Conservation (phyloP, 2,797 vertebrate species). For the Rhodeus uyekii region DNA sequence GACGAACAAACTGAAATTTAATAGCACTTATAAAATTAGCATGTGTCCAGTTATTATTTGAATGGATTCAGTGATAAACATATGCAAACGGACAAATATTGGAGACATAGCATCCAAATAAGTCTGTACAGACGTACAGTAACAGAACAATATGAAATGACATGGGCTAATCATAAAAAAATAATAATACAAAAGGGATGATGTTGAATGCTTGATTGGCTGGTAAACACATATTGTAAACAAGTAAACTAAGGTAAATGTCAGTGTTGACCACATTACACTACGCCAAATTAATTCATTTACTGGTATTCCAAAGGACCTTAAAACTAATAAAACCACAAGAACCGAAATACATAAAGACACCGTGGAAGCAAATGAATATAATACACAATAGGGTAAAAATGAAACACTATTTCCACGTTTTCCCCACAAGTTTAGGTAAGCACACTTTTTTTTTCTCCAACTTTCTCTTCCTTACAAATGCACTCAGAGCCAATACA, state of each 20-base stretch:
- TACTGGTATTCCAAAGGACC: background rate
- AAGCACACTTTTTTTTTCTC: background rate
- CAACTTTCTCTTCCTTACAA: background rate
- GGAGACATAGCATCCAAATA: background rate
- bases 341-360: background rate
- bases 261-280: background rate
- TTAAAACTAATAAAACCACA: background rate
- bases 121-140: background rate
- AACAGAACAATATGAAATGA: background rate
- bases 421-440: background rate
- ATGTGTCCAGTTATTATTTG: constrained; percentile 5
- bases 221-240: too few species aligned
- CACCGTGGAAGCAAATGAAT: background rate
- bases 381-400: background rate
- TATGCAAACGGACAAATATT: background rate
- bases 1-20: constrained; percentile 38
- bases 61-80: background rate
- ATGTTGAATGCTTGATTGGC: background rate
- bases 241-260: too few species aligned
- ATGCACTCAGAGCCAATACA: too few species aligned
- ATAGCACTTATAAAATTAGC: constrained; percentile 30
- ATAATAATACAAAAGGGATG: background rate
- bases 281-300: background rate
- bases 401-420: background rate
- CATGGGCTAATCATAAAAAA: too few species aligned